Conservation (phyloP, 2,797 vertebrate genomes). For the Chaetophractus vellerosus region DNA sequence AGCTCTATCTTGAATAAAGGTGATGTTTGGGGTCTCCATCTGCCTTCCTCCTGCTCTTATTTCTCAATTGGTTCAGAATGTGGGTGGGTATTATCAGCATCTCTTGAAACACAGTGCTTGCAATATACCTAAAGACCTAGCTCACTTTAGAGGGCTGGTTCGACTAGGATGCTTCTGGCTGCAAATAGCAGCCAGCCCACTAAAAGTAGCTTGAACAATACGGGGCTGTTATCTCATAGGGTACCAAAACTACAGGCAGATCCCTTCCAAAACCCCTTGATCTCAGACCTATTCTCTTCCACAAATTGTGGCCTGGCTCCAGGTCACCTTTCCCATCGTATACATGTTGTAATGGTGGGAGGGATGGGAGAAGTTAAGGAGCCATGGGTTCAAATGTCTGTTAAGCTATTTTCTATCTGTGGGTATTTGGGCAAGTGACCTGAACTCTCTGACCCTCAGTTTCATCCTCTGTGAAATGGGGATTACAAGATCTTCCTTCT, state of each 20-base stretch:
- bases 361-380: neutral
- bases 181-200: conserved; percentile 61
- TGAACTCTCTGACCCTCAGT: conserved; percentile 20
- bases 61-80: conserved; percentile 20
- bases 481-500: neutral
- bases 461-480: neutral
- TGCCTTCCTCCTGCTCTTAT: conserved; percentile 40
- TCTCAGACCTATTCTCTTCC: neutral
- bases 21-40: conserved; percentile 63
- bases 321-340: neutral
- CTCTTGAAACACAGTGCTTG: neutral
- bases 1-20: conserved; percentile 70
- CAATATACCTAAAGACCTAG: neutral
- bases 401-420: neutral
- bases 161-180: neutral
- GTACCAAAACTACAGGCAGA: conserved; percentile 22
- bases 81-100: neutral
- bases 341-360: accelerated
- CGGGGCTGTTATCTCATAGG: neutral
- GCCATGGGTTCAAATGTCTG: neutral
- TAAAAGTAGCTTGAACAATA: conserved; percentile 68
- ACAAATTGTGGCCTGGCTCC: neutral
- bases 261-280: neutral
- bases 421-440: neutral
- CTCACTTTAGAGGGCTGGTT: neutral